These are phyloP conservation scores for Poeciliopsis turrubarensis DNA, from an alignment of 2,113 vertebrate species.

Conservation along the genomic window DNA sequence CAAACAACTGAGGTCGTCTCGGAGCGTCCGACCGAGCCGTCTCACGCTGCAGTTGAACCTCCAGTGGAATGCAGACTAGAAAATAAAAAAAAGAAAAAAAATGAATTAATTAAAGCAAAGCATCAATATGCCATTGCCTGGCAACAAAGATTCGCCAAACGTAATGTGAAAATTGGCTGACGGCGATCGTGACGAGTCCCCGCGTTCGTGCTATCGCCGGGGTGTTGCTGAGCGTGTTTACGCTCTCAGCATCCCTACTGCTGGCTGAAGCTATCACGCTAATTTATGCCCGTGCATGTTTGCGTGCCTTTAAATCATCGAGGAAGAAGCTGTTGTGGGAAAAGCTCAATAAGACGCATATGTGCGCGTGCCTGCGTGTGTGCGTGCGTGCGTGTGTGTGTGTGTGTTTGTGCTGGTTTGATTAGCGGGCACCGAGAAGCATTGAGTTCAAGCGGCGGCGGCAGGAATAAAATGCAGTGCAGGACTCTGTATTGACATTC, in stretches of 20 bases:
- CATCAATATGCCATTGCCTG: slow-evolving; percentile 62
- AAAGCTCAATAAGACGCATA: slow-evolving; percentile 27
- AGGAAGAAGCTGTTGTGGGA: slow-evolving; percentile 35
- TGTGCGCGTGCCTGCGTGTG: no score
- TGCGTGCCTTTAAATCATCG: slow-evolving; percentile 22
- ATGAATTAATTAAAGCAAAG: slow-evolving; percentile 14
- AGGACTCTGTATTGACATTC: slow-evolving; percentile 23
- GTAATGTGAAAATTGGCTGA: slow-evolving; percentile 60
- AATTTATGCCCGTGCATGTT: slow-evolving; percentile 37
- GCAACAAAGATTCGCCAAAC: slow-evolving; percentile 56
- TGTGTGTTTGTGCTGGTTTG: slow-evolving; percentile 18
- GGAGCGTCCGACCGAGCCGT: fast-evolving
- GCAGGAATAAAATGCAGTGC: slow-evolving; percentile 23
- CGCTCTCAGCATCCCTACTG: slow-evolving; percentile 29
- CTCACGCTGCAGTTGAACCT: slow-evolving; percentile 20
- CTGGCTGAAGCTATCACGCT: slow-evolving; percentile 17
- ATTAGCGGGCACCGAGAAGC: slow-evolving; percentile 22
- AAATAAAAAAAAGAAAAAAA: neutral
- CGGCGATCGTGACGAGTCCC: slow-evolving; percentile 45
- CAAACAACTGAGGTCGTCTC: neutral
- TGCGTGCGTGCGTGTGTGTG: neutral
- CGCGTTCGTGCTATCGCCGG: slow-evolving; percentile 55
- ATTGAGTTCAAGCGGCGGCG: slow-evolving; percentile 3
- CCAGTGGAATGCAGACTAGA: slow-evolving; percentile 41
- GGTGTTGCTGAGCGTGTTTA: slow-evolving; percentile 51